Evolutionary conservation across 2,888 invertebrate species (phyloP), one percentile per base, ranked within the genome.

Genomic region (Campoletis raptor): DNA sequence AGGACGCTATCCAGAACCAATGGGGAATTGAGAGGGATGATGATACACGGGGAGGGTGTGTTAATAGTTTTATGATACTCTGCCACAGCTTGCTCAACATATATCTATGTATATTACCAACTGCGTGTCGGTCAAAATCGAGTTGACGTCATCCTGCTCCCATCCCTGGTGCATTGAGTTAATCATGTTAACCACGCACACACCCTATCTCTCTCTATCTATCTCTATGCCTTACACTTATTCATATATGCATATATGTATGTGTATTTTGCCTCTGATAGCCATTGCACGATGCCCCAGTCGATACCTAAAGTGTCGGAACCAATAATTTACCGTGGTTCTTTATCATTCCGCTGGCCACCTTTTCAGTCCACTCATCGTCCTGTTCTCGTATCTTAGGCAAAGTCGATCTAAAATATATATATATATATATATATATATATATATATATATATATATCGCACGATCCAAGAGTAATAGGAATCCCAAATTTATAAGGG

Each of bases 401-500:
- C 15, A 37, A 70, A 36, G 64, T 64, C 52, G 37, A 40, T 9
- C 36, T 10, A 69, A 36, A 12, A 61, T 9, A 81, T 48, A 72
- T 21, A n/a, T 82, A 66, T 30, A n/a, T 82, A 70, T 57, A 81
- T 81, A 66, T 30, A n/a, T 82, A 70, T 57, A 81, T 81, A 72
- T 21, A n/a, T 82, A 61, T 9, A 81, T 48, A 72, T 21, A n/a
- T 82, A 66, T 30, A n/a, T 82, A 70, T 57, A 81, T 81, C 54
- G 66, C 42, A n/a, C 57, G 45, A 77, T 36, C 54, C 21, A 69
- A 21, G 42, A 70, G 74, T 73, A 74, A 88, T 88, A 85, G 81
- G 78, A 90, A 89, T 91, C 86, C 85, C 70, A 89, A 91, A 91
- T 90, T 91, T 90, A 91, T 90, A 88, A 89, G 90, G 70, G 89